Percentiles rank a stretch among this genome's conserved stretches.
Conservation (phyloP, 2,888 invertebrate genomes). For the Horisme vitalbata region DNA sequence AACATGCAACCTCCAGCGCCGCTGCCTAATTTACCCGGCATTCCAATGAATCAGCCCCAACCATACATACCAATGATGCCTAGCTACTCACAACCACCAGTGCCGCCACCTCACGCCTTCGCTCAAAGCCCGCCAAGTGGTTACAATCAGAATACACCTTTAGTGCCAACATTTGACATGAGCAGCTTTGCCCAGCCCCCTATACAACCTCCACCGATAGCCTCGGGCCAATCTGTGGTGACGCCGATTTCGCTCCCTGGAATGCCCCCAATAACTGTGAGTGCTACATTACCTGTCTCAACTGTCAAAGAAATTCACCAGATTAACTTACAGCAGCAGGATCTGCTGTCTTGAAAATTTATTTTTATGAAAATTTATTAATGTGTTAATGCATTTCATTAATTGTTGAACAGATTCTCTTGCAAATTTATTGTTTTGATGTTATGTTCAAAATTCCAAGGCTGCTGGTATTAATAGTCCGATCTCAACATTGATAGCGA, state of each 20-base stretch:
- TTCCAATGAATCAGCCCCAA: constrained; percentile 80
- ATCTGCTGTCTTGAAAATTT: constrained; percentile 69
- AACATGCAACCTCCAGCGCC: constrained; percentile 80
- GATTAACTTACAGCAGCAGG: constrained; percentile 68
- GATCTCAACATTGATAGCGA: too few relatives aligned
- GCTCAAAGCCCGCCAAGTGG: constrained; percentile 13
- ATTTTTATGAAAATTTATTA: too few relatives aligned
- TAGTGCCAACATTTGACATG: constrained; percentile 75
- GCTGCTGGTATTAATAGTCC: too few relatives aligned
- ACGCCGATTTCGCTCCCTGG: constrained; percentile 89
- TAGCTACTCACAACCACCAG: constrained; percentile 63
- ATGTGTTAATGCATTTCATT: constrained; percentile 30
- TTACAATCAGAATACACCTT: constrained; percentile 42
- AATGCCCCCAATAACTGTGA: constrained; percentile 91
- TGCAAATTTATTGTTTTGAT: constrained; percentile 27
- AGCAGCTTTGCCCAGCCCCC: constrained; percentile 62
- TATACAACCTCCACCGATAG: constrained; percentile 60
- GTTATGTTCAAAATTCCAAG: constrained; percentile 30
- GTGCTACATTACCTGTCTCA: constrained; percentile 86
- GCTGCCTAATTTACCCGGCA: constrained; percentile 74
- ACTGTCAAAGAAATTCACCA: constrained; percentile 82
- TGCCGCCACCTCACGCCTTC: constrained; percentile 37
- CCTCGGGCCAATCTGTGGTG: constrained; percentile 77
- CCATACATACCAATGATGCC: constrained; percentile 80
- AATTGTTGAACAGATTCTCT: constrained; percentile 43